Percentiles rank a stretch among this genome's conserved stretches.
These are phyloP conservation scores for Trachelus tabidus DNA, from an alignment of 2,888 invertebrate genomes.

Conservation along the genomic window DNA sequence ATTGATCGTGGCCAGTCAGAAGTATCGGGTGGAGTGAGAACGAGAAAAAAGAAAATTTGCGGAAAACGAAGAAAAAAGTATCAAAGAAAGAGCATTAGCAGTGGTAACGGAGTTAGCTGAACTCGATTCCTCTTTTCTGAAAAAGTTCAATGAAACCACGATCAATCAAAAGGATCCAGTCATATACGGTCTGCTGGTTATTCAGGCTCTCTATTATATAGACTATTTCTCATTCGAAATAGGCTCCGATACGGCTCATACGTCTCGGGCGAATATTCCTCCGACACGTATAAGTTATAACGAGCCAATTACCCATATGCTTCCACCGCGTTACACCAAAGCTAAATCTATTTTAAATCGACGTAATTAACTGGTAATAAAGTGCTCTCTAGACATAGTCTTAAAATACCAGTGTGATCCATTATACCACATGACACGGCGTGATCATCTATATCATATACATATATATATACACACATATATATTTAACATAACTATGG, in stretches of 20 bases:
- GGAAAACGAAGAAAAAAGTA: background rate
- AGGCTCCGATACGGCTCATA: background rate
- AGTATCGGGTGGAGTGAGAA: background rate
- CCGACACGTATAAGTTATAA: background rate
- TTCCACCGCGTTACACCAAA: background rate
- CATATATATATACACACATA: background rate
- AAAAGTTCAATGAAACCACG: background rate
- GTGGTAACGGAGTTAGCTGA: background rate
- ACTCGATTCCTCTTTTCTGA: background rate
- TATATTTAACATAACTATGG: background rate
- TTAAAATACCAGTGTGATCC: background rate
- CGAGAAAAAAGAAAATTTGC: background rate
- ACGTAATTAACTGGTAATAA: conserved; percentile 4
- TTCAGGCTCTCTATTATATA: background rate
- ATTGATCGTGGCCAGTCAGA: background rate
- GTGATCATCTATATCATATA: background rate
- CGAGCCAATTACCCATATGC: background rate
- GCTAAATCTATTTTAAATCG: conserved; percentile 1
- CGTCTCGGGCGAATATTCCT: background rate
- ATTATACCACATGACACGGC: background rate
- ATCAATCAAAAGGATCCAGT: background rate
- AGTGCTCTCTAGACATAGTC: background rate
- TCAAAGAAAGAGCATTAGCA: background rate
- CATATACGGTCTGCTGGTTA: background rate
- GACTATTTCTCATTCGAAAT: background rate